phyloP scores from a whole-genome alignment of 1,140 invertebrate genomes.

The Parapsyche elsis region DNA sequence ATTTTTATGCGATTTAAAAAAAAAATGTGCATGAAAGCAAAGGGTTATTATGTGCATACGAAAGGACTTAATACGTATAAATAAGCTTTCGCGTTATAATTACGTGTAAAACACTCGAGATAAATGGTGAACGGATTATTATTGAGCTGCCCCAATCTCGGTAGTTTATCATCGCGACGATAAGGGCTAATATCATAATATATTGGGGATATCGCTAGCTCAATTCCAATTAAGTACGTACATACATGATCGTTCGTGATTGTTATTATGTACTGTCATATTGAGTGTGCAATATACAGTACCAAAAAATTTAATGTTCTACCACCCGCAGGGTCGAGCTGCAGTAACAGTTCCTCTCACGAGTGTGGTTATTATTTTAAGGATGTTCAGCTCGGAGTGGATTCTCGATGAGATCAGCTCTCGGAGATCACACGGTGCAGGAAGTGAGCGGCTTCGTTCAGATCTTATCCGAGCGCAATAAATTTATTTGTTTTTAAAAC shows the following conservation, averaged over 20 bases:
- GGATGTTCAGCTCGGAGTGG: not conserved
- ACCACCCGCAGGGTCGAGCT: no score
- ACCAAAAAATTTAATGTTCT: no score
- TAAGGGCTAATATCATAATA: constrained; percentile 2
- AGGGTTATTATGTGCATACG: no score
- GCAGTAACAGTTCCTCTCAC: no score
- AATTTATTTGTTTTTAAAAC: constrained; percentile 15
- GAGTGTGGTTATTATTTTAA: not conserved
- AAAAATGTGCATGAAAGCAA: no score
- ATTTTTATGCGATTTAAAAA: no score
- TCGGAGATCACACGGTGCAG: not conserved
- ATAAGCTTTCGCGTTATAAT: not conserved
- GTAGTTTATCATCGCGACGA: not conserved
- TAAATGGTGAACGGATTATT: not conserved
- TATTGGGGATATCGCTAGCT: no score
- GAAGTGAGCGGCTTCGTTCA: constrained; percentile 16
- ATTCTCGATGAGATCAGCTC: constrained; percentile 24
- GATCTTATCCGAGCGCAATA: constrained; percentile 23
- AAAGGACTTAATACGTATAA: no score
- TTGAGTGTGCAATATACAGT: no score
- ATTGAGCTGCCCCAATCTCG: not conserved
- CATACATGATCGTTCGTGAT: no score
- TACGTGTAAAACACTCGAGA: constrained; percentile 12
- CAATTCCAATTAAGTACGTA: no score
- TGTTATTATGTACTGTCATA: no score